Percentiles rank a stretch among this genome's conserved stretches.
phyloP scores from a whole-genome alignment of 2,113 vertebrate genomes.

The Picathartes gymnocephalus region DNA sequence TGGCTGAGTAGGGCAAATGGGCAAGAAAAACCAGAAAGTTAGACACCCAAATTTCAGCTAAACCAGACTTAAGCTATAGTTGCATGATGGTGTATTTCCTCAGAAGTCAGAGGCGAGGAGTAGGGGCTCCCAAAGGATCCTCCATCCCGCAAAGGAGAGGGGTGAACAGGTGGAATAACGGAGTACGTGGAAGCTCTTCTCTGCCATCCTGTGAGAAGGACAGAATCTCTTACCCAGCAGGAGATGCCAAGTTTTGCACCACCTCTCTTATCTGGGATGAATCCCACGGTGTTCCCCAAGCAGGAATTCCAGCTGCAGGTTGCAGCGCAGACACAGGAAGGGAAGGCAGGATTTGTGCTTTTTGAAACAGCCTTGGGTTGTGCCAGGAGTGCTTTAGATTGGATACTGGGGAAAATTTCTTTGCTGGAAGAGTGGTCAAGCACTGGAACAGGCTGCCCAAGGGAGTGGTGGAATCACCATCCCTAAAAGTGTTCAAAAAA shows the following conservation, averaged over 20 bases:
- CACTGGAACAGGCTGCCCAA: not conserved
- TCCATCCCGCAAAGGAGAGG: not conserved
- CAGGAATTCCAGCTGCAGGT: not conserved
- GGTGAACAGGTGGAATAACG: not conserved
- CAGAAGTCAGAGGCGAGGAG: not conserved
- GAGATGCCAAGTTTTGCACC: not conserved
- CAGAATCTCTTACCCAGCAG: not conserved
- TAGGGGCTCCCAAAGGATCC: not conserved
- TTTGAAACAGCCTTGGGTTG: too few relatives aligned
- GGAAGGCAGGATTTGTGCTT: not conserved
- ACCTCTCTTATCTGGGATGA: accelerated
- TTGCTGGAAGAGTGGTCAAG: not conserved
- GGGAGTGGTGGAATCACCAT: not conserved
- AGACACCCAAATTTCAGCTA: not conserved
- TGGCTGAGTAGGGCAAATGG: not conserved
- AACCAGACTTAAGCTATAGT: accelerated
- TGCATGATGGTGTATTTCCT: not conserved
- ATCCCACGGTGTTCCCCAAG: not conserved
- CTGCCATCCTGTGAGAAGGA: not conserved
- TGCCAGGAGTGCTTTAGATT: not conserved
- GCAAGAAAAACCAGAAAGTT: too few relatives aligned
- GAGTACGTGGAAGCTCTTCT: not conserved
- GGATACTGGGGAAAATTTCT: too few relatives aligned
- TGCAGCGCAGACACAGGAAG: accelerated
- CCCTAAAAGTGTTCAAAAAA: not conserved